phyloP scores from a whole-genome alignment of 2,888 invertebrate genomes.

The Nebria brevicollis region DNA sequence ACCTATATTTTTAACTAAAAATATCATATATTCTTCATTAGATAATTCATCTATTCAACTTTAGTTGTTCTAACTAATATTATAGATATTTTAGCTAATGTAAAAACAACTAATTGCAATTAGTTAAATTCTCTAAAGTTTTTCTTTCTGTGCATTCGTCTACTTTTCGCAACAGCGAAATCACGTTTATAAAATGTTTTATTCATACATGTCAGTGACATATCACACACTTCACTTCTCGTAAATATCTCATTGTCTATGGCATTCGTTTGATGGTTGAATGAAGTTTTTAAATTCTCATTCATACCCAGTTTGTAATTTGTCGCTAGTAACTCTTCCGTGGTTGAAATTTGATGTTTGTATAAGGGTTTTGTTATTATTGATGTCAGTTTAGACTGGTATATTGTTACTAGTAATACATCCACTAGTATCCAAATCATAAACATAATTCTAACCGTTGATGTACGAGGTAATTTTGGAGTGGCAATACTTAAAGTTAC shows the following conservation, averaged over 20 bases:
- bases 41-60: too few species aligned
- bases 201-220: slow-evolving; percentile 14
- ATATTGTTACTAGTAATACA: not conserved
- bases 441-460: slow-evolving; percentile 10
- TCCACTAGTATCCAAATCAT: not conserved
- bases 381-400: slow-evolving; percentile 11
- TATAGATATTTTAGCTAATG: too few species aligned
- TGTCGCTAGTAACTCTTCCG: slow-evolving; percentile 16
- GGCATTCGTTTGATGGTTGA: not conserved
- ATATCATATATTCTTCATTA: too few species aligned
- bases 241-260: not conserved
- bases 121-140: too few species aligned
- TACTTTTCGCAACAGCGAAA: slow-evolving; percentile 18
- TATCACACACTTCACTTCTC: slow-evolving; percentile 16
- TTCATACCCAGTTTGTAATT: slow-evolving; percentile 19
- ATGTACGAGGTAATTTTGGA: slow-evolving; percentile 7
- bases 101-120: too few species aligned
- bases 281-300: slow-evolving; percentile 6
- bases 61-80: too few species aligned
- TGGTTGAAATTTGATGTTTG: slow-evolving; percentile 26
- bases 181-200: slow-evolving; percentile 21
- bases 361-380: slow-evolving; percentile 13
- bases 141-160: too few species aligned
- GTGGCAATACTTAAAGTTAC: not conserved
- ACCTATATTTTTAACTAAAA: too few species aligned